Base-by-base conservation (phyloP, 1,140 invertebrate species). In the Matsumurasca onukii region DNA sequence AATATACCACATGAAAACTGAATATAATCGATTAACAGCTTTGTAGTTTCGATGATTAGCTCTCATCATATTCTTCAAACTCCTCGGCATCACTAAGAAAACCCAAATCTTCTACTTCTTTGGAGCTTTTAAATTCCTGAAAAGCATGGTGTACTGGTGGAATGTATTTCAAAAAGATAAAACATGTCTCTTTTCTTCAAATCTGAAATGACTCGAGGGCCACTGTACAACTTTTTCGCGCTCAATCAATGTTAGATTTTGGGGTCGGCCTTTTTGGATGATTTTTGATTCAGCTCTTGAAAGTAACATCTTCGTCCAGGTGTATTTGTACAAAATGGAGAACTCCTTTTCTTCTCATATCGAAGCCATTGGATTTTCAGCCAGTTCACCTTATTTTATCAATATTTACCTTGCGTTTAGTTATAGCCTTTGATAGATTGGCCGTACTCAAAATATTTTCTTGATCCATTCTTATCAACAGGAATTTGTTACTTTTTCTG, bases 401-500 rank as follows among this genome's bases (percentile, higher is more conserved):
- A 15, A 57, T 31, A 49, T 69, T 30, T 30, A 65, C 49, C 51
- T 69, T 69, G 1, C 68, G 29, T 59, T 69, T 69, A 24, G 62
- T 69, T 9, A 52, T 49, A 0, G 62, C 49, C 20, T 69, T 64
- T 3, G 22, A 5, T 1, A 69, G 55, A 15, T 22, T 22, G 22
- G 48, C 34, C 2, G 25, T 66, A 20, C 30, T 67, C 27, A 67
- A 12, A 27, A 67, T 2, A 22, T 67, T 51, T 1, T 55, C 48
- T 5, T 30, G 1, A 1, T 25, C 3, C 66, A 67, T 67, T 31
- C 24, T 27, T 29, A 67, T 30, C 20, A 67, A 12, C 22, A 67
- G 1, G 61, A 49, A 70, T 51, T 70, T 70, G n/a, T 67, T 70
- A 27, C 34, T n/a, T 22, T 62, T 55, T 55, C 51, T 61, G 2